Conservation (phyloP, 2,888 invertebrate species). For the Celastrina argiolus region DNA sequence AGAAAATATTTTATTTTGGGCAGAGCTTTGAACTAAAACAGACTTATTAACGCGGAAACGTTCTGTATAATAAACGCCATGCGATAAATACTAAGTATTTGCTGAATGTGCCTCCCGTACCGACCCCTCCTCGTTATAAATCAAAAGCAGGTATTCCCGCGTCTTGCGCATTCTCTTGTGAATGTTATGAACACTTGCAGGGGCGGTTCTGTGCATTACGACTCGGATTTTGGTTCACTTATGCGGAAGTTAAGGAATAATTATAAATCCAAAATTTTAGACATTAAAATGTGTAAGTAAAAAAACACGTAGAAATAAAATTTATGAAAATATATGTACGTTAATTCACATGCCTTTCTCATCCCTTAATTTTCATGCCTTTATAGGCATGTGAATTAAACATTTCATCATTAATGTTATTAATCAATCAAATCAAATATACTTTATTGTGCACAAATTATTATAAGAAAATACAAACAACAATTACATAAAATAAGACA, state of each 20-base stretch:
- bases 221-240: slow-evolving; percentile 5
- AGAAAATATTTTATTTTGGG: not conserved
- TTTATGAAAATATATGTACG: no score
- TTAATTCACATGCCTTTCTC: no score
- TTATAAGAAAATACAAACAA: no score
- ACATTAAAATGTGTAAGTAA: not conserved
- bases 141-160: slow-evolving; percentile 71
- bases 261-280: not conserved
- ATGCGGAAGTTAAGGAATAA: not conserved
- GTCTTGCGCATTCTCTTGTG: slow-evolving; percentile 63
- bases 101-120: slow-evolving; percentile 15
- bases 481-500: no score
- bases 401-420: no score
- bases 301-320: no score
- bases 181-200: slow-evolving; percentile 41
- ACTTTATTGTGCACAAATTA: no score
- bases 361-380: no score
- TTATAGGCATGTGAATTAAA: no score
- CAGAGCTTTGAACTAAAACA: not conserved
- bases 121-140: slow-evolving; percentile 69
- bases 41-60: slow-evolving; percentile 11
- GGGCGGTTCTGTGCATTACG: slow-evolving; percentile 29
- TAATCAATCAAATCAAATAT: no score
- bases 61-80: slow-evolving; percentile 9
- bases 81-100: slow-evolving; percentile 22